A percentile compares a stretch with the other conserved stretches of the same genome.
Conservation (phyloP, 1,140 invertebrate genomes). For the Sweltsa coloradensis region DNA sequence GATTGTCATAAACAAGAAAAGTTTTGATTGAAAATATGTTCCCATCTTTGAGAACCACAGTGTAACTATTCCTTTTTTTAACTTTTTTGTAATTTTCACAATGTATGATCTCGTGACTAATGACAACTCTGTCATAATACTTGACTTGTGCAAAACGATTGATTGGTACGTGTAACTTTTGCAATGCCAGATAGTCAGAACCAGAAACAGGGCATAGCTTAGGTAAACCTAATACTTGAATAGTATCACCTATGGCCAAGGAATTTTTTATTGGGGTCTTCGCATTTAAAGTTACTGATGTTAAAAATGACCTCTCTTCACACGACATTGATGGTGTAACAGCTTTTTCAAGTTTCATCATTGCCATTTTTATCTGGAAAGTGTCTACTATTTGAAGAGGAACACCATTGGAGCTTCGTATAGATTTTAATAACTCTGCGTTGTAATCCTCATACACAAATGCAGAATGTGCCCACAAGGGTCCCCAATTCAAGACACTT, state of each 20-base stretch:
- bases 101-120: constrained; percentile 7
- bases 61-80: constrained; percentile 6
- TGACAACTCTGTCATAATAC: background rate
- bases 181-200: background rate
- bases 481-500: constrained; percentile 15
- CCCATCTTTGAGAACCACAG: background rate
- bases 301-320: background rate
- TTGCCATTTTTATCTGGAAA: constrained; percentile 5
- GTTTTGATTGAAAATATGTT: constrained; percentile 11
- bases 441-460: constrained; percentile 15
- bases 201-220: background rate
- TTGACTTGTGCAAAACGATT: constrained; percentile 3
- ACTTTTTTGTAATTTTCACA: constrained; percentile 1
- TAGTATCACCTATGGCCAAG: background rate
- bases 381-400: constrained; percentile 11
- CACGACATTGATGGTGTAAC: background rate
- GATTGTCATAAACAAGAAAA: background rate
- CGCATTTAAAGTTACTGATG: background rate
- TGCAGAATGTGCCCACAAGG: constrained; percentile 17
- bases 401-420: constrained; percentile 12
- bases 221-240: background rate
- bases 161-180: background rate
- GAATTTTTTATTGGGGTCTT: background rate
- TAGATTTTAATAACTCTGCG: constrained; percentile 6
- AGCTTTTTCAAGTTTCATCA: background rate